phyloP scores from a whole-genome alignment of 2,797 vertebrate genomes.

The Sphenodon punctatus region DNA sequence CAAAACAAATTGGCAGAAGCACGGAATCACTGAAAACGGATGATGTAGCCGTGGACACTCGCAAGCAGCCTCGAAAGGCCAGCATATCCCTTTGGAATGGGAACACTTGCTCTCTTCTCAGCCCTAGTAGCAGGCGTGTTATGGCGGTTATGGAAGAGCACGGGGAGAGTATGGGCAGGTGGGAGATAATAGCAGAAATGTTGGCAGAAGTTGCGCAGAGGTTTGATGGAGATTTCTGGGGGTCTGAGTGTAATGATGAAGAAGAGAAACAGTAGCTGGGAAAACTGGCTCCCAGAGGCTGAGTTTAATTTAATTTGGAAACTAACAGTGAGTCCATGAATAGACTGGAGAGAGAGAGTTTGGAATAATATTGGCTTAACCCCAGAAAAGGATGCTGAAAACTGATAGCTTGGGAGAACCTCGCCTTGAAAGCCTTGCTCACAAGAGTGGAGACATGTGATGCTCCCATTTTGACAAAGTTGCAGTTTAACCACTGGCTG shows the following conservation, averaged over 20 bases:
- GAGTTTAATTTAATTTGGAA: conserved; percentile 1
- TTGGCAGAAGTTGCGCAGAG: neutral
- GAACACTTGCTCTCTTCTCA: no score
- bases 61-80: no score
- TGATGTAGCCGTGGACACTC: no score
- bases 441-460: neutral
- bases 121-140: no score
- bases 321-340: rapidly evolving
- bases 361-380: neutral
- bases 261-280: neutral
- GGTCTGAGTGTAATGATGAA: neutral
- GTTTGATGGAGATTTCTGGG: conserved; percentile 1
- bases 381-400: neutral
- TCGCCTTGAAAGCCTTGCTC: neutral
- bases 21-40: no score
- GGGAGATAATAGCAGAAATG: neutral
- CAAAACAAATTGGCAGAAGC: no score
- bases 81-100: no score
- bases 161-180: neutral
- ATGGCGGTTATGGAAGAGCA: neutral
- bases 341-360: neutral
- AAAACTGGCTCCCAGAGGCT: neutral
- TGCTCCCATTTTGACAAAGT: neutral
- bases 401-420: neutral
- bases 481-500: neutral